These are phyloP conservation scores for Rhizoglyphus robini DNA, from an alignment of 1,140 invertebrate genomes.

Conservation along the genomic window DNA sequence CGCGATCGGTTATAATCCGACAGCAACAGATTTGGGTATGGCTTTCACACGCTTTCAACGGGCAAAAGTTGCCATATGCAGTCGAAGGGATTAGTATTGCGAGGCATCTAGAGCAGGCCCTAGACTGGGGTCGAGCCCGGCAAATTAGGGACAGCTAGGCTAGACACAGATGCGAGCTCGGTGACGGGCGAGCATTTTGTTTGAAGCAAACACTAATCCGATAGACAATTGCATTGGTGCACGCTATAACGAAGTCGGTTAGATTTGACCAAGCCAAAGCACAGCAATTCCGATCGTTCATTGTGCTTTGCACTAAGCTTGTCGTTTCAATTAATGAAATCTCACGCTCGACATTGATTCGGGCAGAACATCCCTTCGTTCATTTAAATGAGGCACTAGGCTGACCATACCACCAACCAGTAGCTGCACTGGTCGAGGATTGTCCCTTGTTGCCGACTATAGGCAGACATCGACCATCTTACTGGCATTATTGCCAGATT, in stretches of 20 bases:
- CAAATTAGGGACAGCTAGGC: not conserved
- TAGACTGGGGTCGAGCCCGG: not conserved
- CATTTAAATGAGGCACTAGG: too few species aligned
- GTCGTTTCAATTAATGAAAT: slow-evolving; percentile 11
- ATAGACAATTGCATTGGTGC: not conserved
- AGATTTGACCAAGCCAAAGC: too few species aligned
- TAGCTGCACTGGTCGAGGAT: too few species aligned
- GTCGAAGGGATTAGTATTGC: too few species aligned
- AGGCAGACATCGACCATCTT: too few species aligned
- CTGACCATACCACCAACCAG: too few species aligned
- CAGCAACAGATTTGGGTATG: slow-evolving; percentile 19
- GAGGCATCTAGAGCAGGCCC: too few species aligned
- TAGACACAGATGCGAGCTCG: not conserved
- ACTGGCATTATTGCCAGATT: slow-evolving; percentile 8
- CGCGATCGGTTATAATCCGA: slow-evolving; percentile 8
- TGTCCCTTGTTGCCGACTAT: too few species aligned
- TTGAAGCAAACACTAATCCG: not conserved
- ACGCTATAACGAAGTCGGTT: slow-evolving; percentile 13
- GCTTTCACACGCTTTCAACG: slow-evolving; percentile 8
- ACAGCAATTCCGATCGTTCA: not conserved
- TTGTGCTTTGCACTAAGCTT: not conserved
- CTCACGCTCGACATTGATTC: not conserved
- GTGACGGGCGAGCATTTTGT: not conserved
- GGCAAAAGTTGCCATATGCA: slow-evolving; percentile 13
- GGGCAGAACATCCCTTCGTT: not conserved